Base-by-base conservation (phyloP, 2,888 invertebrate genomes). In the Scaptomyza tumidula region DNA sequence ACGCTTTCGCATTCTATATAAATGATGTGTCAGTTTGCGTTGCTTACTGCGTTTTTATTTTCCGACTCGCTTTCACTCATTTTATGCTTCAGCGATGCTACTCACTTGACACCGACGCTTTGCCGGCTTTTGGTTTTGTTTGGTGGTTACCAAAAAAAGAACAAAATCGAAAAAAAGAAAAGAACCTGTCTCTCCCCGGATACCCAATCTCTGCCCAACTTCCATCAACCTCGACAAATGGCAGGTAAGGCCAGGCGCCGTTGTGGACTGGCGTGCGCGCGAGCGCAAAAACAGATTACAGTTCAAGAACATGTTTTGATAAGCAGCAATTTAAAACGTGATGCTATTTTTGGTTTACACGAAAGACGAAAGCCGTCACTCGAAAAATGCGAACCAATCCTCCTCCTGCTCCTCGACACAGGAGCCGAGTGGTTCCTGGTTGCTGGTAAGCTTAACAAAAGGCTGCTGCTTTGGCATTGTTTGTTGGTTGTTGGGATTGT, bases 321-420 rank as follows among this genome's bases (percentile, higher is more conserved):
- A 88, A 88, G 88, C 80, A 89, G 86, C 88, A 88, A 88, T 88
- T 86, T 88, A 82, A 88, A 88, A 88, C 89, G 89, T 88, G 88
- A 83, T 84, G 84, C 80, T 85, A 89, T 88, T 89, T 86, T 88
- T 86, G 86, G 81, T 80, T 80, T 68, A 79, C 73, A 58, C 69
- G 58, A 53, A 41, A 56, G 43, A 48, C 45, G 55, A 45, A 53
- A 64, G 35, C 27, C 27, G 60, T 3, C 13, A 10, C 29, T 10
- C 29, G 37, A 43, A 52, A 61, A 11, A 39, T 39, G 56, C 54
- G 19, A 24, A 44, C 19, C 6, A 19, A 19, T 19, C 6, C 19
- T 2, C 44, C 41, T 9, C 46, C 19, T 2, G 1, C 66, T 44
- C 10, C 33, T 54, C 58, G 29, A 16, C 14, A 56, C 49, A 37